Conservation (phyloP, 2,888 invertebrate genomes). For the Cybosia mesomella region DNA sequence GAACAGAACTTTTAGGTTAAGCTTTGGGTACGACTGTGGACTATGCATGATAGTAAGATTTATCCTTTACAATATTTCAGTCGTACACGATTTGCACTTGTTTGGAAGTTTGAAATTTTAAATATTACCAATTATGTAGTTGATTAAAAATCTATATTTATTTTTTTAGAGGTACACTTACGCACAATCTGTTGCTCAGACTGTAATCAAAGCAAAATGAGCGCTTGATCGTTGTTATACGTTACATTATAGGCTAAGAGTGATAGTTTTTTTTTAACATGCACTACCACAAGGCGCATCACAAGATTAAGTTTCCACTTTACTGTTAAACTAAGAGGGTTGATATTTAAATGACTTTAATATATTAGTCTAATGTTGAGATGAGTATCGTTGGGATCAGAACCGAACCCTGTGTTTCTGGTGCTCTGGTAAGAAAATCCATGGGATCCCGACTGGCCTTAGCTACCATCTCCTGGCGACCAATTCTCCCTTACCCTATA, state of each 20-base stretch:
- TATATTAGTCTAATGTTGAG: neutral
- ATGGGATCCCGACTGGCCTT: neutral
- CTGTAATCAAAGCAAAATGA: neutral
- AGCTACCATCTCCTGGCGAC: neutral
- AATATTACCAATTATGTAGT: neutral
- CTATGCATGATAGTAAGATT: slow-evolving; percentile 23
- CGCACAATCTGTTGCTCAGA: neutral
- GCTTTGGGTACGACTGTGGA: slow-evolving; percentile 29
- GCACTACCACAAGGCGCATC: neutral
- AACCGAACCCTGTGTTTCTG: neutral
- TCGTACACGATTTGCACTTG: neutral
- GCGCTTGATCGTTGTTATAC: neutral
- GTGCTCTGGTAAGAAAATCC: neutral
- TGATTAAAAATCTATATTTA: neutral
- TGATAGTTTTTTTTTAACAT: neutral
- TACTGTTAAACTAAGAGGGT: neutral
- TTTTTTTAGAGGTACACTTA: neutral
- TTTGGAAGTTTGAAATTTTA: neutral
- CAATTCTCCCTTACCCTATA: neutral
- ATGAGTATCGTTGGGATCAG: too few relatives aligned
- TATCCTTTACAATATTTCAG: slow-evolving; percentile 2
- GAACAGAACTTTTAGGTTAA: slow-evolving; percentile 47
- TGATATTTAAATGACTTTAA: neutral
- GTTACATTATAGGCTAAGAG: neutral
- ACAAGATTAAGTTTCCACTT: too few relatives aligned